These are phyloP conservation scores for Hydraecia micacea DNA, from an alignment of 2,888 invertebrate genomes.

Conservation along the genomic window DNA sequence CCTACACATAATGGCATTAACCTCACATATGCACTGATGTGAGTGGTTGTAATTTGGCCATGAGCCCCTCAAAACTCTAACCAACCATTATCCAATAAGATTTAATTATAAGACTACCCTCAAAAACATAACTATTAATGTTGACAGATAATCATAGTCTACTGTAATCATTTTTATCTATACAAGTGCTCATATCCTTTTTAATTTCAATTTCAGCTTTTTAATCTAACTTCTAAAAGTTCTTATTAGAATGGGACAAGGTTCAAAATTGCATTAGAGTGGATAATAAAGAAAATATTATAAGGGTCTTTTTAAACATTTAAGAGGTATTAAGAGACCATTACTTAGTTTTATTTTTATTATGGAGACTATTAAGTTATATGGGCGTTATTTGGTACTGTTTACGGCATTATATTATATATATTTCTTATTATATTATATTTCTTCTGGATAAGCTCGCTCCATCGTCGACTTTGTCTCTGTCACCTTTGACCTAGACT, in stretches of 20 bases:
- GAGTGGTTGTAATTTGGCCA: not conserved
- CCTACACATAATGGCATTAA: not conserved
- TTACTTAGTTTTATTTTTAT: slow-evolving; percentile 64
- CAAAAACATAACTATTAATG: not conserved
- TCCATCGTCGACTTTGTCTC: too few species aligned
- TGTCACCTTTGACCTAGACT: too few species aligned
- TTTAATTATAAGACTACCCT: not conserved
- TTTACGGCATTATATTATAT: not conserved
- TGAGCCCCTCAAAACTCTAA: not conserved
- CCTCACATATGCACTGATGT: not conserved
- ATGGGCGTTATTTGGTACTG: not conserved
- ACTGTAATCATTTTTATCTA: slow-evolving; percentile 22
- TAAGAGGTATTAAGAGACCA: slow-evolving; percentile 51
- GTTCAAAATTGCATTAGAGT: slow-evolving; percentile 32
- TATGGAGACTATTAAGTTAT: slow-evolving; percentile 33
- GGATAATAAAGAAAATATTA: slow-evolving; percentile 52
- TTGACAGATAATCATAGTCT: not conserved
- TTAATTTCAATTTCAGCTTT: slow-evolving; percentile 40
- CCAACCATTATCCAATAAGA: slow-evolving; percentile 3
- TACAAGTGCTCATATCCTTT: slow-evolving; percentile 45
- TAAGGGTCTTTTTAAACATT: slow-evolving; percentile 46
- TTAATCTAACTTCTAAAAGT: not conserved
- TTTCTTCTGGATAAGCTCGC: too few species aligned
- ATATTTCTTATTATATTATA: too few species aligned
- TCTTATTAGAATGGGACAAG: slow-evolving; percentile 21